Evolutionary conservation across 2,113 vertebrate species (phyloP).

Genomic region (Eupsittula cactorum): DNA sequence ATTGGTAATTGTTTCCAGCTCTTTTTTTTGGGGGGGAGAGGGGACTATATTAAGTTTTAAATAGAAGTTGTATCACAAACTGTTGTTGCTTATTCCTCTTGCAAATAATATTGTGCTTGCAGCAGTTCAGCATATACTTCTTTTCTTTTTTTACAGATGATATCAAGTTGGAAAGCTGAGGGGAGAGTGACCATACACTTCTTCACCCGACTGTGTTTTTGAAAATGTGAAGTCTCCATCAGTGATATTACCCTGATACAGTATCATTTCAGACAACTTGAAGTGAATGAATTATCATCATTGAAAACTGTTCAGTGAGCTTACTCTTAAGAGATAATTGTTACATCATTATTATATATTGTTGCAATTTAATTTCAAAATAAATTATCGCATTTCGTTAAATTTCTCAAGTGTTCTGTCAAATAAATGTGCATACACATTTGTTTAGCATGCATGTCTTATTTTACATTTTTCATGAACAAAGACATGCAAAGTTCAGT

Average conservation of each 20-base stretch:
- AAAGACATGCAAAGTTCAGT: background rate
- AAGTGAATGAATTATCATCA: background rate
- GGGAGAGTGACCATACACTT: background rate
- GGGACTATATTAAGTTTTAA: background rate
- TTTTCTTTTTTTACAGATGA: slow-evolving; percentile 58
- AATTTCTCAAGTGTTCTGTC: background rate
- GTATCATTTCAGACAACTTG: background rate
- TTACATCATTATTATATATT: background rate
- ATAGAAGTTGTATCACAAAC: background rate
- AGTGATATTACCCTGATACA: background rate
- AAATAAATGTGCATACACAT: background rate
- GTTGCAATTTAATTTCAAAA: background rate
- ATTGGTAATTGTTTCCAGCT: background rate
- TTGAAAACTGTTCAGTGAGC: background rate
- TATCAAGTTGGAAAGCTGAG: background rate
- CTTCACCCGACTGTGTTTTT: background rate
- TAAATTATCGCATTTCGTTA: background rate
- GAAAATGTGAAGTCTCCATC: background rate
- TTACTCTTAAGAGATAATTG: background rate
- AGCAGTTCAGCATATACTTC: background rate
- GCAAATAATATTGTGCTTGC: background rate
- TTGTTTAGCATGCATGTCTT: background rate
- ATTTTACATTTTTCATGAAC: background rate
- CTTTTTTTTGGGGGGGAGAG: background rate
- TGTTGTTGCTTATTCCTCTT: background rate